Conservation (phyloP, 2,888 invertebrate species). For the Brachycybe producta region DNA sequence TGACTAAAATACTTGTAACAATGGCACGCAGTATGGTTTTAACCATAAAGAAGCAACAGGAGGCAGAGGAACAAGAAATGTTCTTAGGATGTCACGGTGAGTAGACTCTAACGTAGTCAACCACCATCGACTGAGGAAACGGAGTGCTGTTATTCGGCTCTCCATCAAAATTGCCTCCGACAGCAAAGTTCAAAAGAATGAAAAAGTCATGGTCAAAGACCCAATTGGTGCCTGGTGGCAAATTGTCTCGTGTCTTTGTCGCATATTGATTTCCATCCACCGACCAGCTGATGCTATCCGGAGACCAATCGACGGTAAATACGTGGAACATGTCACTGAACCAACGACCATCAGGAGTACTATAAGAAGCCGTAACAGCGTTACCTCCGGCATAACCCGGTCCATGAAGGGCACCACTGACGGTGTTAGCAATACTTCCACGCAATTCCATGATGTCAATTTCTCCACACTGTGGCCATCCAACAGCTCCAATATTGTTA, state of each 20-base stretch:
- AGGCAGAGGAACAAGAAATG: no score
- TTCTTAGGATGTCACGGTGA: no score
- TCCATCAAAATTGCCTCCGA: neutral
- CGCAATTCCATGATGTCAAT: conserved; percentile 10
- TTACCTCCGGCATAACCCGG: conserved; percentile 5
- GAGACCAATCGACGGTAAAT: conserved; percentile 1
- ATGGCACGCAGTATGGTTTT: no score
- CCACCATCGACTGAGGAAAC: neutral
- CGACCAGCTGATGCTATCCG: neutral
- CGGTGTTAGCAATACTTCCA: neutral
- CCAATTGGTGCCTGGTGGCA: neutral
- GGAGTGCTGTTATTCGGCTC: neutral
- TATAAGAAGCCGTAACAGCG: neutral
- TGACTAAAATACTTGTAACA: no score
- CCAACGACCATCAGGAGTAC: neutral
- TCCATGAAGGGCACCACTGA: conserved; percentile 1
- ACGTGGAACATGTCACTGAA: conserved; percentile 6
- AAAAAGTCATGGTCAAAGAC: neutral
- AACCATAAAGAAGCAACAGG: no score
- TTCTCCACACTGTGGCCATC: conserved; percentile 13
- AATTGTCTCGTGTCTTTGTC: neutral
- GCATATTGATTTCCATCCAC: neutral
- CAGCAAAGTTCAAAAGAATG: neutral
- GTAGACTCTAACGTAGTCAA: neutral
- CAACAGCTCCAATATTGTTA: neutral